Evolutionary conservation across 92 coral and sea anemone species (phyloP), one percentile per base, ranked within the genome.

Genomic region (Isaurus tuberculatus): DNA sequence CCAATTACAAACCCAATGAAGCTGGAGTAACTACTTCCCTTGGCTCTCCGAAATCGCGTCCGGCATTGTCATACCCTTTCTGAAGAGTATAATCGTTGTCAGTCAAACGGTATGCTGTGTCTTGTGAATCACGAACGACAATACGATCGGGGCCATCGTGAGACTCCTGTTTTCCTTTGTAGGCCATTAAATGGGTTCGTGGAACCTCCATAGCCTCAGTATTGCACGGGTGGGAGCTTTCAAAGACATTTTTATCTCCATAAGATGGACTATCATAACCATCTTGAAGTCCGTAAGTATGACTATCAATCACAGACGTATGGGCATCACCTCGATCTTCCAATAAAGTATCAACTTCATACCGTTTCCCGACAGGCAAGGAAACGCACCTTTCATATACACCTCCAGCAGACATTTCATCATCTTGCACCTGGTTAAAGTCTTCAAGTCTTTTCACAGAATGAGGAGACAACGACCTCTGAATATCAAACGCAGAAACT

Each of bases 1-100:
- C 13, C 43, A 34, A 6, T n/a, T 33, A 74, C 80, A 30, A 27
- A 74, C 80, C 80, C 64, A 55, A 48, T 27, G 80, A 16, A 19
- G 51, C 23, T n/a, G 43, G 4, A 48, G 48, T 44, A 25, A n/a
- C 30, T 15, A 29, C 44, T 8, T 40, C n/a, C 29, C 29, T 44
- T 9, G 14, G 15, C 27, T 33, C 48, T 28, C 53, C 17, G 49
- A 10, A 28, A n/a, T 7, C 23, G 49, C 49, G 65, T 4, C 48
- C 16, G n/a, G 6, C 16, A 33, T 9, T 36, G 20, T 51, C 43
- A 51, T 74, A 74, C 9, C 49, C 15, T 19, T 74, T 23, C 17
- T 74, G 65, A 34, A 27, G 29, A 2, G 44, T 51, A 13, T 26
- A 28, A 31, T 27, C 80, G 30, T 58, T 28, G 1, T 26, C 65